Percentiles rank a stretch among this genome's conserved stretches.
Evolutionary conservation across 2,888 invertebrate species (phyloP).

Genomic region (Amblyteles armatorius): DNA sequence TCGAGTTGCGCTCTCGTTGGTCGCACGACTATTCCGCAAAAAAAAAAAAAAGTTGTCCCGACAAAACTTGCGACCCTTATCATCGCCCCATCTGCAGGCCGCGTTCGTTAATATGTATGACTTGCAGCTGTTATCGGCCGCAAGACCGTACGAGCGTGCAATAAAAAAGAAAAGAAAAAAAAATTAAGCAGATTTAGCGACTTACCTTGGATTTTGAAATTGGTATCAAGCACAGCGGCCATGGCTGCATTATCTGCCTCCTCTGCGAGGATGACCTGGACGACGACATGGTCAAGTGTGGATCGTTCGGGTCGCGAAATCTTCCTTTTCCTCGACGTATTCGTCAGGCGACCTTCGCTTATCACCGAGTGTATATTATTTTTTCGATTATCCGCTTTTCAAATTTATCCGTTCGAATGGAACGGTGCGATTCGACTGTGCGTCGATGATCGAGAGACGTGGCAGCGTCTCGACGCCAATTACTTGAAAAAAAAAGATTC

Average conservation of each 20-base stretch:
- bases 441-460: no score
- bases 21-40: background rate
- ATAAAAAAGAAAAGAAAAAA: background rate
- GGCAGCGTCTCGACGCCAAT: no score
- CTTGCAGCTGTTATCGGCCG: background rate
- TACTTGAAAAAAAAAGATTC: no score
- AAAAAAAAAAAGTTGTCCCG: background rate
- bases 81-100: background rate
- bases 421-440: no score
- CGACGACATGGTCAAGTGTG: conserved; percentile 33
- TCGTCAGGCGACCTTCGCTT: background rate
- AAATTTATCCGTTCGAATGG: no score
- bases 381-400: background rate
- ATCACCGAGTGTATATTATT: background rate
- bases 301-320: background rate
- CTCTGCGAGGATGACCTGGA: conserved; percentile 74
- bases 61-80: background rate
- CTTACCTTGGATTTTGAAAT: conserved; percentile 81
- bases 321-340: background rate
- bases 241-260: conserved; percentile 83
- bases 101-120: background rate
- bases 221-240: conserved; percentile 81
- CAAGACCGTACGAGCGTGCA: background rate
- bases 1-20: background rate
- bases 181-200: conserved; percentile 30